Base-by-base conservation (phyloP, 2,113 vertebrate genomes). In the Pteropus alecto region DNA sequence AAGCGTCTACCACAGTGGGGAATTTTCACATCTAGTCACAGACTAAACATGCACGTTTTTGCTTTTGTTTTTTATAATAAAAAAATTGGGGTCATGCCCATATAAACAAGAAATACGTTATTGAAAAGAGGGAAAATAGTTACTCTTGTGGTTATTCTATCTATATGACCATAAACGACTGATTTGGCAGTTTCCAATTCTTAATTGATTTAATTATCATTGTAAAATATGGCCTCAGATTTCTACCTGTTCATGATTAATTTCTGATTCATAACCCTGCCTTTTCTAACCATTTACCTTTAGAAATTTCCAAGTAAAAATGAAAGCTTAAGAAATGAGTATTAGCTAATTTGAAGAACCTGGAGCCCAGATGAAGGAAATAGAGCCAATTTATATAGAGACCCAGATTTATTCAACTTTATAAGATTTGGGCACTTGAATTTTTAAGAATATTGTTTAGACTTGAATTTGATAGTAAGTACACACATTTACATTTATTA, bases 401-500 rank as follows among this genome's bases (percentile, higher is more conserved):
- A 2, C 10, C 76, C 28, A 33, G 74, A 81, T 41, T 85, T 13
- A 87, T 81, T 94, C 28, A 71, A 58, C 21, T 81, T 92, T 77
- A 88, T 67, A 82, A 82, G 58, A 78, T 38, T 73, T 78, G 46
- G 33, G 9, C 7, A 79, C 19, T 33, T 73, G 3, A 79, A 76
- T 93, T 96, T 73, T 94, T 70, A 91, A 79, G 60, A 88, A 71
- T 82, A 65, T 94, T 38, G 22, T 54, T 92, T 95, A 68, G 28
- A 78, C 9, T 54, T 73, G 38, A 8, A 83, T 77, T 89, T 63
- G 18, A 19, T 67, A 87, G 19, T 77, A 78, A 77, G 85, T n/a
- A 77, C 38, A 33, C 41, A 81, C 18, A 93, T 68, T 68, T 93
- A 51, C 10, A 71, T 91, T 61, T 2, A 87, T 90, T 71, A 78